phyloP scores from a whole-genome alignment of 2,113 vertebrate genomes.

The Rhodinocichla rosea region DNA sequence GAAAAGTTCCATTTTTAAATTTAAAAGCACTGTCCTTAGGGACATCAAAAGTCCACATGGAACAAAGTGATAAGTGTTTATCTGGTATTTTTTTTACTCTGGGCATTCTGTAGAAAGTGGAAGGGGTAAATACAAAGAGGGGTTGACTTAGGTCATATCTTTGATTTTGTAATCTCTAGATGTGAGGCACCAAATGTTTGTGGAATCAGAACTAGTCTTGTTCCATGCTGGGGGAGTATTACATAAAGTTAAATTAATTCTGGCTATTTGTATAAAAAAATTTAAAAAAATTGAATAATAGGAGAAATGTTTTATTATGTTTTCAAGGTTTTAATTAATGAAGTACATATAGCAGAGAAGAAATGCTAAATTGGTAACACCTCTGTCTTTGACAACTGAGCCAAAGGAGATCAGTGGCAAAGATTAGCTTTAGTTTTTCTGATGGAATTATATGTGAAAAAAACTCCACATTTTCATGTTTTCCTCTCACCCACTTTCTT shows the following conservation, averaged over 20 bases:
- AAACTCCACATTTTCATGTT: neutral
- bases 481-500: neutral
- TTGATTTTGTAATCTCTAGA: neutral
- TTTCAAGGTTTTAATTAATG: neutral
- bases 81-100: neutral
- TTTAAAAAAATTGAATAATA: neutral
- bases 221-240: neutral
- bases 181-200: neutral
- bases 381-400: neutral
- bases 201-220: neutral
- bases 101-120: neutral
- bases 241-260: neutral
- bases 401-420: neutral
- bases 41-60: neutral
- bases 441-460: slow-evolving; percentile 2
- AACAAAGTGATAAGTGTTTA: neutral
- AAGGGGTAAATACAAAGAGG: neutral
- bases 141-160: neutral
- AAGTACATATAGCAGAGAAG: neutral
- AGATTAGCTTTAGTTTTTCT: neutral
- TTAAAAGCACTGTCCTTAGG: neutral
- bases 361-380: neutral
- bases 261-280: neutral
- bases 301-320: neutral
- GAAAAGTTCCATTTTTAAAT: neutral